These are phyloP conservation scores for Escarpia spicata DNA, from an alignment of 2,888 invertebrate genomes.

Conservation along the genomic window DNA sequence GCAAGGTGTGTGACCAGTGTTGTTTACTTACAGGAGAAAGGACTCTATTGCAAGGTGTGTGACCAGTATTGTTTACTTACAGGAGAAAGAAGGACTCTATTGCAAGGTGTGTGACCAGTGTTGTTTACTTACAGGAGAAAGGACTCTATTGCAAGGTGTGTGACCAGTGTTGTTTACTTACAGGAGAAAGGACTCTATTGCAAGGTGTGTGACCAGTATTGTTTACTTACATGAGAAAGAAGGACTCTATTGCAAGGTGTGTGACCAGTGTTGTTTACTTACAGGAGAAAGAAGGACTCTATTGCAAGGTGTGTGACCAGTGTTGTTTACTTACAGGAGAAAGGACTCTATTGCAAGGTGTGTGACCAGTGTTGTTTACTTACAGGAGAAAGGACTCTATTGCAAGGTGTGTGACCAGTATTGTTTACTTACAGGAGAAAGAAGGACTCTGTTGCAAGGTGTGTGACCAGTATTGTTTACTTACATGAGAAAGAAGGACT, in stretches of 20 bases:
- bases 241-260: slow-evolving; percentile 71
- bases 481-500: slow-evolving; percentile 69
- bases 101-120: slow-evolving; percentile 72
- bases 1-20: slow-evolving; percentile 72
- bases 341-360: slow-evolving; percentile 71
- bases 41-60: slow-evolving; percentile 71
- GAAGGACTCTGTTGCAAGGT: slow-evolving; percentile 71
- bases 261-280: slow-evolving; percentile 69
- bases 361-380: slow-evolving; percentile 70
- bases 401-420: slow-evolving; percentile 72
- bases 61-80: slow-evolving; percentile 68
- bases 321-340: slow-evolving; percentile 67
- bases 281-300: slow-evolving; percentile 70
- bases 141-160: slow-evolving; percentile 72
- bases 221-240: slow-evolving; percentile 66
- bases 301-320: slow-evolving; percentile 72
- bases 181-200: slow-evolving; percentile 70
- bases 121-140: slow-evolving; percentile 66
- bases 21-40: slow-evolving; percentile 67
- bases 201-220: slow-evolving; percentile 72
- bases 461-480: slow-evolving; percentile 70
- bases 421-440: slow-evolving; percentile 67
- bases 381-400: slow-evolving; percentile 69
- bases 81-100: slow-evolving; percentile 71
- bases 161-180: slow-evolving; percentile 68